Base-by-base conservation (phyloP, 2,797 vertebrate species). In the Tenualosa ilisha region DNA sequence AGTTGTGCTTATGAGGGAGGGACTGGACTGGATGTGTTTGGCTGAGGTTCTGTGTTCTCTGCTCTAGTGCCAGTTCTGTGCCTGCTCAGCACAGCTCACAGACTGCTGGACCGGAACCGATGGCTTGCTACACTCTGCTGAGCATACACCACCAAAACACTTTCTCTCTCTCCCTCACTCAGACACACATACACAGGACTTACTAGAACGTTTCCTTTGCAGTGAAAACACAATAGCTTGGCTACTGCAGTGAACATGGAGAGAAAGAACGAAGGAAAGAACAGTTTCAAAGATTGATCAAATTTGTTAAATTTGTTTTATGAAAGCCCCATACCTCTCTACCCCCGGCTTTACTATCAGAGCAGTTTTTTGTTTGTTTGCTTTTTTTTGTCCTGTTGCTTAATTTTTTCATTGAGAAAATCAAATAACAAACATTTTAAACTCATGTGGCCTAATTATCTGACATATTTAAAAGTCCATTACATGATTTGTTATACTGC, bases 51-150 rank as follows among this genome's bases (percentile, higher is more conserved):
- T 72, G 13, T 31, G 12, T 13, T 72, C 72, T 51, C 1, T 7
- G 50, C 8, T 51, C 50, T 51, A 2, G 63, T 72, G 65, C 65
- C 37, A 17, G 68, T 40, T 75, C 37, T 79, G 13, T 79, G 72
- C 72, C 72, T 79, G 72, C 37, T 79, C 37, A 79, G 72, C 72
- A 46, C 72, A 46, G 37, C 40, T 8, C 72, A 79, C 72, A 46
- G 37, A 17, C 40, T 40, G 40, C 37, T 46, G 72, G 72, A 46
- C 40, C 72, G 5, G 72, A 2, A 79, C 72, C 37, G 15, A 46
- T 46, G 40, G 37, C 37, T 79, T 22, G 37, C 37, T 79, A 22
- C 40, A 37, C 72, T 79, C 72, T 79, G 40, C 17, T 75, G 68
- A 75, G 40, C 40, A 46, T n/a, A 3, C 72, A 46, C 37, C 72